Evolutionary conservation across 2,888 invertebrate species (phyloP), one percentile per base, ranked within the genome.

Genomic region (Therioaphis trifolii): DNA sequence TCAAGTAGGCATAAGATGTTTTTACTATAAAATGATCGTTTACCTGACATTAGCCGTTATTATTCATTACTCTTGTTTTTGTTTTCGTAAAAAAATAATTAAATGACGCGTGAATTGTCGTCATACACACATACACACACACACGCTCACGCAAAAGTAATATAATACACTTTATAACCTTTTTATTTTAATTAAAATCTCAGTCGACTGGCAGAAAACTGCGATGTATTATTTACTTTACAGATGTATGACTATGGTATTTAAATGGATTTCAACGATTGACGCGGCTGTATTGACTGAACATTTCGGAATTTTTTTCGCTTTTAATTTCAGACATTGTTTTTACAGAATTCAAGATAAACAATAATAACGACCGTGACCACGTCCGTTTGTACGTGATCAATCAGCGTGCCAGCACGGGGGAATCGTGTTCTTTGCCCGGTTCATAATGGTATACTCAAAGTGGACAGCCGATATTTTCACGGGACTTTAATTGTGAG

Each of bases 351-450:
- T 66, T 66, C 24, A 68, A 68, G 66, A 78, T 78, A 78, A 78
- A 78, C 77, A 52, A 52, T 24, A 3, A 49, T n/a, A n/a, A n/a
- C n/a, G n/a, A n/a, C n/a, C n/a, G 49, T 24, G 49, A n/a, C n/a
- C n/a, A n/a, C n/a, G n/a, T n/a, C 29, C n/a, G 52, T 68, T 78
- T 66, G 66, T 78, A 78, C 77, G 77, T 68, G 77, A 52, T 68
- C 40, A 68, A 78, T 78, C 66, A 52, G 35, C n/a, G n/a, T 68
- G 52, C 52, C 66, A 78, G n/a, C n/a, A n/a, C n/a, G n/a, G 24
- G 21, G 49, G 40, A 27, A 78, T 52, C 18, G 52, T 52, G n/a
- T 24, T 66, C 52, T 49, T 66, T 49, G 46, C n/a, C n/a, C n/a
- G n/a, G n/a, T 49, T 49, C 2, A 21, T 52, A 18, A 2, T 29